Evolutionary conservation across 2,888 invertebrate species (phyloP).

Genomic region (Ferdinandea cuprea): DNA sequence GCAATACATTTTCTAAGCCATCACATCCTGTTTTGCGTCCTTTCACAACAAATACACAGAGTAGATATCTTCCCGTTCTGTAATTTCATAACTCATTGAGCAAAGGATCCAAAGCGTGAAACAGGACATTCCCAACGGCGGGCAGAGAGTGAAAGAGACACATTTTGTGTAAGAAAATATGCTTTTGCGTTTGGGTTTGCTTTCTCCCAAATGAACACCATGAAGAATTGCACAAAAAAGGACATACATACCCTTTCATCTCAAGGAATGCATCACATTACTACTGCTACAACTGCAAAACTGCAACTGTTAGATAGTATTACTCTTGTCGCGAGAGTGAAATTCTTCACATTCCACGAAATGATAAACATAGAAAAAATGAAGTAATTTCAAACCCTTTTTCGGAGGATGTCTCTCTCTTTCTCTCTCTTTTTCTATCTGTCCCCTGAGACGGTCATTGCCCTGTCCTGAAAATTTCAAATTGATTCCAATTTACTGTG

Average conservation of each 20-base stretch:
- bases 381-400: slow-evolving; percentile 3
- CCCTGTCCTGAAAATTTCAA: slow-evolving; percentile 53
- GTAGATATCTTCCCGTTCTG: slow-evolving; percentile 39
- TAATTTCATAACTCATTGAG: slow-evolving; percentile 82
- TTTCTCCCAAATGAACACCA: slow-evolving; percentile 12
- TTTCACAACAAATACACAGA: slow-evolving; percentile 13
- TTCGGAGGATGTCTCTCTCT: too few relatives aligned
- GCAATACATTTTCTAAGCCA: slow-evolving; percentile 31
- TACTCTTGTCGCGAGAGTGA: slow-evolving; percentile 13
- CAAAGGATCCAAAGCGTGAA: slow-evolving; percentile 65
- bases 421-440: too few relatives aligned
- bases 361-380: slow-evolving; percentile 9
- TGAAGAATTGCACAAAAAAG: not conserved
- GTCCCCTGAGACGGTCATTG: slow-evolving; percentile 55
- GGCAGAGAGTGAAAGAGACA: not conserved
- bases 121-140: slow-evolving; percentile 38
- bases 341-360: slow-evolving; percentile 9
- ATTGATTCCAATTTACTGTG: slow-evolving; percentile 65
- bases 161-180: not conserved
- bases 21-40: slow-evolving; percentile 43
- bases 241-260: slow-evolving; percentile 2
- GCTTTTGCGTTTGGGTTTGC: not conserved
- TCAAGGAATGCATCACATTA: slow-evolving; percentile 27
- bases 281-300: not conserved
- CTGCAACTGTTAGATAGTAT: too few relatives aligned